Evolutionary conservation across 2,113 vertebrate genomes (phyloP).

Genomic region (Salminus brasiliensis): DNA sequence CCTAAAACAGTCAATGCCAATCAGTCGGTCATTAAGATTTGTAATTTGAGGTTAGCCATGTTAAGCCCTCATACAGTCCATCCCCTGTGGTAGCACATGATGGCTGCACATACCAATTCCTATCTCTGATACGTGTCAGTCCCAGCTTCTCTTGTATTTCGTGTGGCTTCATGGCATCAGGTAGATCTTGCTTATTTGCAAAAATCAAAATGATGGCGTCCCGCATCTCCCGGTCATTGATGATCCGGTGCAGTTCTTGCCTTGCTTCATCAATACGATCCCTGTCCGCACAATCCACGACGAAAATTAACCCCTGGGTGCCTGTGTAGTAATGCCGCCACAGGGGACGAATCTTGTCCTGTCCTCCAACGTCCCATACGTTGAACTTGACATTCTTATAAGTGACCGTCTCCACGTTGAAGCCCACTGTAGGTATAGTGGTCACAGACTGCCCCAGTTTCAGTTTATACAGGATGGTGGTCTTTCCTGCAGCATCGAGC

Average conservation of each 20-base stretch:
- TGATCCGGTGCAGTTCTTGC: slow-evolving; percentile 98
- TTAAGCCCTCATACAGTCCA: slow-evolving; percentile 98
- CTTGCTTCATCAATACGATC: slow-evolving; percentile 98
- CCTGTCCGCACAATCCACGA: slow-evolving; percentile 98
- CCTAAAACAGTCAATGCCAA: slow-evolving; percentile 76
- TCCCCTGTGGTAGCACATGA: slow-evolving; percentile 97
- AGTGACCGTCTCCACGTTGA: slow-evolving; percentile 99
- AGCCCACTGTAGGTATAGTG: slow-evolving; percentile 97
- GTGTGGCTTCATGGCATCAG: slow-evolving; percentile 98
- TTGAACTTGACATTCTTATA: slow-evolving; percentile 99
- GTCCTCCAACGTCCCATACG: slow-evolving; percentile 98
- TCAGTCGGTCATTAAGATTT: slow-evolving; percentile 93
- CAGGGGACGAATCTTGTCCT: slow-evolving; percentile 98
- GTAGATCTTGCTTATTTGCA: slow-evolving; percentile 99
- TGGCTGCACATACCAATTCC: slow-evolving; percentile 99
- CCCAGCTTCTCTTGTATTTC: slow-evolving; percentile 99
- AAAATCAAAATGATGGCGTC: slow-evolving; percentile 99
- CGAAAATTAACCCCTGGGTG: slow-evolving; percentile 98
- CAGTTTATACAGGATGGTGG: slow-evolving; percentile 98
- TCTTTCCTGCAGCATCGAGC: slow-evolving; percentile 97
- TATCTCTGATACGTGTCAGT: slow-evolving; percentile 98
- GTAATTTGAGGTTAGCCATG: slow-evolving; percentile 99
- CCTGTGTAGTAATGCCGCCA: slow-evolving; percentile 99
- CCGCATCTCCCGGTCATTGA: slow-evolving; percentile 98
- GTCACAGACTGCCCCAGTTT: slow-evolving; percentile 99